phyloP scores from a whole-genome alignment of 2,113 vertebrate species.

The Oncorhynchus gorbuscha region DNA sequence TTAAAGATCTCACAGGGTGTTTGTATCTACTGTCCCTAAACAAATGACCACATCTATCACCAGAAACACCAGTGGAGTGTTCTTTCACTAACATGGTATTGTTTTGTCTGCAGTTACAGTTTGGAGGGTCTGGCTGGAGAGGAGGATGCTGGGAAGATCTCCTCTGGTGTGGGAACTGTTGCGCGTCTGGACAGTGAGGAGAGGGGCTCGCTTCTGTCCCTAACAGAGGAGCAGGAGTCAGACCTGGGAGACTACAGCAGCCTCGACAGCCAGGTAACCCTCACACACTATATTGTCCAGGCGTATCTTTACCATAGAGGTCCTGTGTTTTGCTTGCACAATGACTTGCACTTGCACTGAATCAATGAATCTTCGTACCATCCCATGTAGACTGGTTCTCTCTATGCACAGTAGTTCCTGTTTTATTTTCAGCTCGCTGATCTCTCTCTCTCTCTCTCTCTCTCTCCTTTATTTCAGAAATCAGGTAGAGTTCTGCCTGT shows the following conservation, averaged over 20 bases:
- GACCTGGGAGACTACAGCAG: constrained; percentile 72
- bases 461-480: neutral
- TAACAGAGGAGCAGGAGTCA: constrained; percentile 78
- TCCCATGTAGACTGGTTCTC: too few species aligned
- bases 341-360: too few species aligned
- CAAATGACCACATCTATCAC: neutral
- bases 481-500: constrained; percentile 30
- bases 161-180: constrained; percentile 55
- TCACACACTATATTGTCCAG: neutral
- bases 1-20: neutral
- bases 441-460: neutral
- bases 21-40: neutral
- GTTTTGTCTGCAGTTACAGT: constrained; percentile 80
- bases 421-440: neutral
- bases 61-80: neutral
- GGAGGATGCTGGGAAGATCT: constrained; percentile 51
- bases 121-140: constrained; percentile 83
- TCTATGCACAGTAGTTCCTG: neutral
- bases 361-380: too few species aligned
- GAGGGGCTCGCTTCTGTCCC: constrained; percentile 77
- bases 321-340: too few species aligned
- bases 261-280: constrained; percentile 76
- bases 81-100: neutral
- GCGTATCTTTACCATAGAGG: too few species aligned
- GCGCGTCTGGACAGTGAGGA: constrained; percentile 63